phyloP scores from a whole-genome alignment of 2,797 vertebrate species.

The Phalloptychus januarius region DNA sequence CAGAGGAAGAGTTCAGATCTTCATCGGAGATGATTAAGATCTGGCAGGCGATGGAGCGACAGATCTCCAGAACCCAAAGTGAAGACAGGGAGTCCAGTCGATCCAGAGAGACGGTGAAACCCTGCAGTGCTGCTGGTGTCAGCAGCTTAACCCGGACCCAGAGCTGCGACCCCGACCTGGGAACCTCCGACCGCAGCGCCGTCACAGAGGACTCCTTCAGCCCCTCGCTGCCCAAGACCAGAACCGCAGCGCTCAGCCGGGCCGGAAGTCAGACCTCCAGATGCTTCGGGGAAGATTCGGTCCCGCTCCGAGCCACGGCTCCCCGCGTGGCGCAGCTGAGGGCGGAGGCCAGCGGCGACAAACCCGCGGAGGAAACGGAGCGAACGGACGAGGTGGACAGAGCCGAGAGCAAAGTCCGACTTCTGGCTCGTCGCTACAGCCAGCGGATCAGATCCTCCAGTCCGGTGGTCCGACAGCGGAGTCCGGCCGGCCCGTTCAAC shows the following conservation, averaged over 20 bases:
- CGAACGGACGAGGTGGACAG: conserved; percentile 62
- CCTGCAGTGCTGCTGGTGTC: conserved; percentile 7
- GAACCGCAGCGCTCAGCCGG: conserved; percentile 6
- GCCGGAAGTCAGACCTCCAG: conserved; percentile 41
- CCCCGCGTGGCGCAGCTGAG: conserved; percentile 54
- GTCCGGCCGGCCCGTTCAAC: conserved; percentile 29
- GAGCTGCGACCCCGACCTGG: conserved; percentile 31
- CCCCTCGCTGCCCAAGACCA: conserved; percentile 53
- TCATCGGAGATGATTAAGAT: conserved; percentile 85
- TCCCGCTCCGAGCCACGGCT: conserved; percentile 21
- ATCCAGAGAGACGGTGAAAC: conserved; percentile 22
- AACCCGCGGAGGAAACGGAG: neutral
- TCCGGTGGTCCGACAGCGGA: conserved; percentile 30
- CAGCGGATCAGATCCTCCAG: conserved; percentile 84
- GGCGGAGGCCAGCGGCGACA: conserved; percentile 28
- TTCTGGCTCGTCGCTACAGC: conserved; percentile 91
- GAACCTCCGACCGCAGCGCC: conserved; percentile 71
- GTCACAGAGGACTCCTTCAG: conserved; percentile 68
- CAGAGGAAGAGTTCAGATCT: conserved; percentile 77
- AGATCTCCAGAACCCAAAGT: conserved; percentile 41
- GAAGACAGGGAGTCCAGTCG: conserved; percentile 9
- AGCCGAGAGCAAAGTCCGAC: conserved; percentile 85
- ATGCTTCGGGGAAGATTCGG: conserved; percentile 31
- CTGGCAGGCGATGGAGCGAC: conserved; percentile 85
- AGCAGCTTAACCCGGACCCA: conserved; percentile 14